Evolutionary conservation across 2,888 invertebrate genomes (phyloP).

Genomic region (Nipponacmea schrenckii): DNA sequence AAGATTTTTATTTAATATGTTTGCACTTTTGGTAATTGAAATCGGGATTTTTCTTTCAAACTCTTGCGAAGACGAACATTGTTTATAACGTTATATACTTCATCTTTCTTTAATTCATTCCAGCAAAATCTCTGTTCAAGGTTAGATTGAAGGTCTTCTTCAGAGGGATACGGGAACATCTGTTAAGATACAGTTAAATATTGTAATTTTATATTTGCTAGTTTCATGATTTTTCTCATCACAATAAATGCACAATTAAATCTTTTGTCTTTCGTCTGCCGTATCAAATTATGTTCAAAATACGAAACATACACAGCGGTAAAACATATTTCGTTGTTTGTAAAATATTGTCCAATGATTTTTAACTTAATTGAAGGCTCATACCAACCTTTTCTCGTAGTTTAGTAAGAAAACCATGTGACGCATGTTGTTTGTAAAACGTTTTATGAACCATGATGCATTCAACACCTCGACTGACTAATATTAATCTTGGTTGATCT

Average conservation of each 20-base stretch:
- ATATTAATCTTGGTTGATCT: conserved; percentile 49
- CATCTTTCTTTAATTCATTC: conserved; percentile 45
- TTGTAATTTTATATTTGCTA: background rate
- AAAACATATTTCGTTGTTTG: too few relatives aligned
- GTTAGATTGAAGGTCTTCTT: conserved; percentile 47
- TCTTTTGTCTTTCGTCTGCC: background rate
- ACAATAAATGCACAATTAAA: background rate
- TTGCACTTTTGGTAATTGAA: background rate
- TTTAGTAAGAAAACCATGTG: conserved; percentile 39
- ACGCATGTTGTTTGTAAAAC: conserved; percentile 52
- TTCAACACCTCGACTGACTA: conserved; percentile 59
- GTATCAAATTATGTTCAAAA: background rate
- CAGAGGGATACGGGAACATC: conserved; percentile 55
- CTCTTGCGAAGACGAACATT: conserved; percentile 25
- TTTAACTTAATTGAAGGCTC: too few relatives aligned
- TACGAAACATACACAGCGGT: too few relatives aligned
- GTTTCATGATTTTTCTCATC: background rate
- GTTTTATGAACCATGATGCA: conserved; percentile 58
- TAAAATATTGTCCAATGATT: too few relatives aligned
- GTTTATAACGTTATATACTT: conserved; percentile 31
- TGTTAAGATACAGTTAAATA: conserved; percentile 23
- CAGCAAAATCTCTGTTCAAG: conserved; percentile 47
- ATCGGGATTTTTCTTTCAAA: background rate
- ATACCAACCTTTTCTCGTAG: conserved; percentile 43
- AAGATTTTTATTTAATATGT: background rate